A percentile compares a stretch with the other conserved stretches of the same genome.
These are phyloP conservation scores for Cervus canadensis DNA, from an alignment of 2,113 vertebrate species.

Conservation along the genomic window DNA sequence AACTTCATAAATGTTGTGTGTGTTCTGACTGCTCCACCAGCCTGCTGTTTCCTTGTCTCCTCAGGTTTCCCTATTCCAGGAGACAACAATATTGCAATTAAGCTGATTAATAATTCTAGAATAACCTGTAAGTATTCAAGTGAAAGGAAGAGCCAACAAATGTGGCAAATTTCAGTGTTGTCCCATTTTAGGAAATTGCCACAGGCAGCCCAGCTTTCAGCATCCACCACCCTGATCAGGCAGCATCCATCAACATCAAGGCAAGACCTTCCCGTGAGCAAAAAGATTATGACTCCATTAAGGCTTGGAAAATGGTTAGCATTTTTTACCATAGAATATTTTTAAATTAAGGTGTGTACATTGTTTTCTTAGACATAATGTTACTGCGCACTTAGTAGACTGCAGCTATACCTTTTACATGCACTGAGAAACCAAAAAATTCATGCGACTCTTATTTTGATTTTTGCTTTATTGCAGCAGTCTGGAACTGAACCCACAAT, in stretches of 20 bases:
- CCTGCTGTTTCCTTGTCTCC: background rate
- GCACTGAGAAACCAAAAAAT: background rate
- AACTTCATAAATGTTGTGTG: background rate
- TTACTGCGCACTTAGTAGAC: background rate
- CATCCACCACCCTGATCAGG: background rate
- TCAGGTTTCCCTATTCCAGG: background rate
- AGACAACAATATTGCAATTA: background rate
- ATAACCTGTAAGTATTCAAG: background rate
- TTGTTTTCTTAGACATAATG: background rate
- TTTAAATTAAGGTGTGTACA: background rate
- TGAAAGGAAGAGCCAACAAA: background rate
- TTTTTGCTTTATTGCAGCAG: too few relatives aligned
- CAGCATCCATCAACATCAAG: background rate
- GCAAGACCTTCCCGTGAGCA: background rate
- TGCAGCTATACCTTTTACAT: background rate
- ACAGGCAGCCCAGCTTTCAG: background rate
- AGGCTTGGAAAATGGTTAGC: background rate
- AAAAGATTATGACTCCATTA: background rate
- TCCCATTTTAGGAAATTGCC: background rate
- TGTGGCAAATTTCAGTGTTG: background rate
- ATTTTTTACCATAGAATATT: background rate
- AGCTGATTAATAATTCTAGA: background rate
- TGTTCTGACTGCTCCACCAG: background rate
- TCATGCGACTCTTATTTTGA: background rate
- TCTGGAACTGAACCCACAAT: background rate